Evolutionary conservation across 1,140 invertebrate species (phyloP), one percentile per base, ranked within the genome.

Genomic region (Aphelenchoides avenae): DNA sequence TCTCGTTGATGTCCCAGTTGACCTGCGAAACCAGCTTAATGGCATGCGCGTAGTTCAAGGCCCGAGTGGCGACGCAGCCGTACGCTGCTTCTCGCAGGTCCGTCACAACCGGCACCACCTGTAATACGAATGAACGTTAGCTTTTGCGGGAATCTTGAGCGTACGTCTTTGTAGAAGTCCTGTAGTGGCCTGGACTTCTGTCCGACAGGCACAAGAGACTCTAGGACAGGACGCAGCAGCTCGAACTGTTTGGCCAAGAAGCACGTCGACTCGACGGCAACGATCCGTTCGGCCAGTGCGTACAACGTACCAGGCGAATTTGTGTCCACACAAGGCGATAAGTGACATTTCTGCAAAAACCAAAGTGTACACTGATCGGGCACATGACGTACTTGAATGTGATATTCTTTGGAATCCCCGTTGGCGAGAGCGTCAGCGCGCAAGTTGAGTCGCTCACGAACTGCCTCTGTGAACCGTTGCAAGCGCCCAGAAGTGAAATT

Each of bases 1-100:
- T 89, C 72, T 93, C 89, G 56, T 78, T 79, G 0, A 96, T 85
- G 77, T 96, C 91, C 93, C 93, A 99, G 77, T 89, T 87, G 1
- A 94, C 90, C 3, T 84, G 84, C 2, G 55, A 54, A 86, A 98
- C 94, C n/a, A 85, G 81, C 42, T 84, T 81, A 6, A 94, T 79
- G 46, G 91, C 84, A 33, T 84, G 81, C 39, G 86, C 83, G 29
- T 87, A 84, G 76, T 93, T 86, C n/a, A 96, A 84, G 6, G 85
- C 81, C 69, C 85, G 84, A 0, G 85, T 84, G 0, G 86, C 85
- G 0, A 91, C 87, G 52, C 85, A 84, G 81, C 87, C 87, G 70
- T 91, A 93, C 7, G 92, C 83, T 0, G 89, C 88, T 65, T 84
- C 83, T 42, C 89, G 80, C 49, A 94, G 79, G 79, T 91, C 87